These are phyloP conservation scores for Pachypsylla venusta DNA, from an alignment of 1,140 invertebrate genomes.

Conservation along the genomic window DNA sequence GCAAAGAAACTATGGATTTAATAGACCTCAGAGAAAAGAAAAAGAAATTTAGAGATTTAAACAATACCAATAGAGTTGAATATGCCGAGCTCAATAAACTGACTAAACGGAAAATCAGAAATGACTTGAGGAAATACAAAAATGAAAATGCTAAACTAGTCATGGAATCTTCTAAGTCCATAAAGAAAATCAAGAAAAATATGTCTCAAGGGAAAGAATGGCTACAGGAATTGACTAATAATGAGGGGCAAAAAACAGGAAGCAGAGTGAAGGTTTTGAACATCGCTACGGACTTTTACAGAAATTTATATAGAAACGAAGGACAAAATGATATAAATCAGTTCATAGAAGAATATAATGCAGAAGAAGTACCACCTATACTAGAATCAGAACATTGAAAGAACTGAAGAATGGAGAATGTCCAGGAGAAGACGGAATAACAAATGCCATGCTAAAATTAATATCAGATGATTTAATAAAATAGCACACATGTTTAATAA, in stretches of 20 bases:
- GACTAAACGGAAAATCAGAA: background rate
- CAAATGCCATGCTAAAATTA: slow-evolving; percentile 8
- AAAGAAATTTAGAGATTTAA: background rate
- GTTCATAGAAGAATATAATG: background rate
- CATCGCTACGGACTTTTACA: slow-evolving; percentile 3
- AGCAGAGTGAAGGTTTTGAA: background rate
- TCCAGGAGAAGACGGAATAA: slow-evolving; percentile 12
- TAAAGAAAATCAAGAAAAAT: background rate
- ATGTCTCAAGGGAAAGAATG: background rate
- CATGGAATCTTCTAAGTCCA: background rate
- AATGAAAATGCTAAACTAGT: background rate
- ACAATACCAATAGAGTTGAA: background rate
- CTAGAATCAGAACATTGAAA: background rate
- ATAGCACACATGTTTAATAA: slow-evolving; percentile 6
- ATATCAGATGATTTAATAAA: background rate
- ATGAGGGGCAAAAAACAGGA: background rate
- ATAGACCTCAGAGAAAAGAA: background rate
- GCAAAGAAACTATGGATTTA: background rate
- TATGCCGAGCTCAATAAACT: background rate
- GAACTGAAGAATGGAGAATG: slow-evolving; percentile 8
- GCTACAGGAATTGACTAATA: background rate
- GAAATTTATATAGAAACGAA: background rate
- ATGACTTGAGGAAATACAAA: background rate
- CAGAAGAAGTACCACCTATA: background rate
- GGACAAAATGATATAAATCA: background rate